phyloP scores from a whole-genome alignment of 2,888 invertebrate species.

The Sinotaia quadrata region DNA sequence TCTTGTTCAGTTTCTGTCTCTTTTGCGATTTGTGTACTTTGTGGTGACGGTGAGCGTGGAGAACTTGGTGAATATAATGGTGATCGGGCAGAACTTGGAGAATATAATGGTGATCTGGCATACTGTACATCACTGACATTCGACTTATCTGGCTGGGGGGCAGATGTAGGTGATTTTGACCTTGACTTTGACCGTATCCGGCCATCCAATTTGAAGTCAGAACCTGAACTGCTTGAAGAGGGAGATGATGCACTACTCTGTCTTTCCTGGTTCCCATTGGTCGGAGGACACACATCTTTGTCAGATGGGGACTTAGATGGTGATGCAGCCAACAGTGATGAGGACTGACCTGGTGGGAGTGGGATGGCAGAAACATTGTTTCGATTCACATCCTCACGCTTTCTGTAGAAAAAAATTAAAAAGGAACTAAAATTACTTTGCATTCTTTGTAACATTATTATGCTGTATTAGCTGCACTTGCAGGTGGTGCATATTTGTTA shows the following conservation, averaged over 20 bases:
- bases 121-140: too few relatives aligned
- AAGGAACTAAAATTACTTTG: too few relatives aligned
- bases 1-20: background rate
- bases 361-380: constrained; percentile 10
- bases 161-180: too few relatives aligned
- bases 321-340: constrained; percentile 10
- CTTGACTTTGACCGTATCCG: too few relatives aligned
- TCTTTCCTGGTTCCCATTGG: too few relatives aligned
- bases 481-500: too few relatives aligned
- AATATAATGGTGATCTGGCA: background rate
- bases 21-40: background rate
- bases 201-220: background rate
- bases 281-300: background rate
- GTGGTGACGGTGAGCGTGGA: constrained; percentile 24
- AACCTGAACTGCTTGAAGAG: background rate
- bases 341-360: background rate
- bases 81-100: constrained; percentile 33
- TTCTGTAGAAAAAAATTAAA: background rate
- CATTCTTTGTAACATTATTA: too few relatives aligned
- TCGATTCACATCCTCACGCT: constrained; percentile 6
- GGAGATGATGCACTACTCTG: too few relatives aligned
- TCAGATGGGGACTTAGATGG: constrained; percentile 4
- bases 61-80: constrained; percentile 33
- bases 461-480: too few relatives aligned
- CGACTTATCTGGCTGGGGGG: too few relatives aligned